Base-by-base conservation (phyloP, 2,888 invertebrate genomes). In the Hermaeophaga mercurialis region DNA sequence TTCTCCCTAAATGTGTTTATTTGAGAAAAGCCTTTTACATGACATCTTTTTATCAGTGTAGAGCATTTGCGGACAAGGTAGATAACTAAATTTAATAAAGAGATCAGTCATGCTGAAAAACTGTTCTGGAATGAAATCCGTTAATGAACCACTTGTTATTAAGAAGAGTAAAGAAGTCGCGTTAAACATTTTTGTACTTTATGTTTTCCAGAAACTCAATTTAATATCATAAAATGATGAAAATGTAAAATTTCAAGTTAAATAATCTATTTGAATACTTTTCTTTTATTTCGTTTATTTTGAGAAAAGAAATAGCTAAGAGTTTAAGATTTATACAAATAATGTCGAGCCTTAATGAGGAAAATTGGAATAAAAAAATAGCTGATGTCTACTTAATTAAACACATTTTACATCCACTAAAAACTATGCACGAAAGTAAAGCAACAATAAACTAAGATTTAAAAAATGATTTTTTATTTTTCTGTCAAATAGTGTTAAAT, bases 121-220 rank as follows among this genome's bases (percentile, higher is more conserved):
- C 44, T 44, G 28, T 44, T 52, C 33, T 24, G 34, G 34, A 52
- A 52, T 52, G 22, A 34, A 43, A 43, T 52, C 43, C 33, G 52
- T 33, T 52, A 52, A 52, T 52, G 52, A 52, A 52, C 52, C 52
- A 52, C 52, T 52, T 52, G 52, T 52, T 52, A 31, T 34, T n/a
- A 31, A 43, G 34, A 43, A 24, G 43, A 14, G 19, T 8, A n/a
- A 9, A 18, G n/a, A n/a, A 41, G 14, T 43, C 43, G 52, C 34
- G 52, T 39, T 44, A 33, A 43, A 31, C 34, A 34, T 38, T 52
- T 52, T 50, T 47, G 38, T n/a, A 41, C 18, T 41, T 31, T 22
- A 43, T 43, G 33, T 33, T 41, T 24, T 44, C 34, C 15, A 14
- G 43, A 43, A 22, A 34, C 34, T 44, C 7, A 33, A 14, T 52